Evolutionary conservation across 2,888 invertebrate species (phyloP), one percentile per base, ranked within the genome.

Genomic region (Hydrotaea cyrtoneurina): DNA sequence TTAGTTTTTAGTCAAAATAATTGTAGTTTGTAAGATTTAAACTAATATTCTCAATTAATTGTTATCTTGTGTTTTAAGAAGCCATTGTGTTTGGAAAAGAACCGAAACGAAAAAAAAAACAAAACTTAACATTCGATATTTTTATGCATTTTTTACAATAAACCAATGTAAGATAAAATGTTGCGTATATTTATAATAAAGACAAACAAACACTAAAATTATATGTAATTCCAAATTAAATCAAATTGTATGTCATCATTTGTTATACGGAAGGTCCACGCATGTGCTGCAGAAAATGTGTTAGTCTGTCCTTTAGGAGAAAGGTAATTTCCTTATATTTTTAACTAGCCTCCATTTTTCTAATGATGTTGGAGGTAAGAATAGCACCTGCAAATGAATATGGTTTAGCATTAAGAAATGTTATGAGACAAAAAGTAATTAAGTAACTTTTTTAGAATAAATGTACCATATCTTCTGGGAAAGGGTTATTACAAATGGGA

Each of bases 41-140:
- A 66, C 57, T 83, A 53, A 77, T 50, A 55, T 23, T 36, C 26
- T 77, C 69, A 82, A 85, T 77, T 82, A 82, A 79, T 82, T 85
- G 85, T 85, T 85, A 81, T 77, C 64, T 77, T 81, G 84, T 85
- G 79, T 82, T 82, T 81, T 84, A 85, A 84, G 80, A 62, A 23
- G 46, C 15, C n/a, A 46, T 69, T 46, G 69, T 69, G n/a, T 69
- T 69, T 81, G 55, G 64, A 74, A 71, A 74, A 73, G 5, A 55
- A 66, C n/a, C 46, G 19, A 62, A 75, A 21, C 46, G 43, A 71
- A 62, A 75, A 62, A 31, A 71, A 76, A 17, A 50, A 50, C 57
- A 19, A 11, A 55, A 71, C 31, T 19, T 31, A 73, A 53, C 64
- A 78, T 59, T 75, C 66, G 15, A 69, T 80, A 72, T 78, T 78